A percentile compares a stretch with the other conserved stretches of the same genome.
Evolutionary conservation across 2,888 invertebrate species (phyloP).

Genomic region (Tridacna gigas): DNA sequence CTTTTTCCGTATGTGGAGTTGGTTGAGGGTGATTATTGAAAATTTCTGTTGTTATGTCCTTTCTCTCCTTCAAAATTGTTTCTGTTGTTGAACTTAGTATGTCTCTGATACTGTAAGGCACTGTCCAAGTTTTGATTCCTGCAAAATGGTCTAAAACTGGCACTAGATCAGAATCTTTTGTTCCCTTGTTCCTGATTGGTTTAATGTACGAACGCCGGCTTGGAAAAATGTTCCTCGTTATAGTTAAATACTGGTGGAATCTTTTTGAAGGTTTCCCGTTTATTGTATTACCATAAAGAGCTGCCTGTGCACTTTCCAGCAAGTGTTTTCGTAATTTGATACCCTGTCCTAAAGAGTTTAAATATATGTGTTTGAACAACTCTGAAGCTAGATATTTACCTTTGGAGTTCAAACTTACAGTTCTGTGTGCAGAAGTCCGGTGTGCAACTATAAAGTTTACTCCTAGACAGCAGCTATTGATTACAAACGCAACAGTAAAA

Average conservation of each 20-base stretch:
- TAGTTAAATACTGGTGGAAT: slow-evolving; percentile 13
- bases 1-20: no score
- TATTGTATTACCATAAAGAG: neutral
- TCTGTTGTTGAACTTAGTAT: neutral
- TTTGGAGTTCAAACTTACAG: neutral
- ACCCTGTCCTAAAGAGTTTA: neutral
- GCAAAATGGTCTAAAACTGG: slow-evolving; percentile 13
- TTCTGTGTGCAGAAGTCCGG: neutral
- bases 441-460: neutral
- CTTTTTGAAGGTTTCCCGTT: neutral
- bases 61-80: neutral
- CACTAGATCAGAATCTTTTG: neutral
- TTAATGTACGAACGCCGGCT: slow-evolving; percentile 2
- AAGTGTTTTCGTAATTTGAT: neutral
- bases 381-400: neutral
- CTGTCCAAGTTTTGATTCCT: slow-evolving; percentile 12
- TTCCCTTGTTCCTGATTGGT: neutral
- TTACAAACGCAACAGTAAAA: neutral
- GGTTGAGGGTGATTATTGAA: no score
- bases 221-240: neutral
- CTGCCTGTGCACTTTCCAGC: neutral
- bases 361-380: no score
- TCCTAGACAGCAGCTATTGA: neutral
- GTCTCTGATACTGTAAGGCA: slow-evolving; percentile 8
- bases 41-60: neutral